phyloP scores from a whole-genome alignment of 64 coral and sea anemone genomes.

The Montipora capricornis region DNA sequence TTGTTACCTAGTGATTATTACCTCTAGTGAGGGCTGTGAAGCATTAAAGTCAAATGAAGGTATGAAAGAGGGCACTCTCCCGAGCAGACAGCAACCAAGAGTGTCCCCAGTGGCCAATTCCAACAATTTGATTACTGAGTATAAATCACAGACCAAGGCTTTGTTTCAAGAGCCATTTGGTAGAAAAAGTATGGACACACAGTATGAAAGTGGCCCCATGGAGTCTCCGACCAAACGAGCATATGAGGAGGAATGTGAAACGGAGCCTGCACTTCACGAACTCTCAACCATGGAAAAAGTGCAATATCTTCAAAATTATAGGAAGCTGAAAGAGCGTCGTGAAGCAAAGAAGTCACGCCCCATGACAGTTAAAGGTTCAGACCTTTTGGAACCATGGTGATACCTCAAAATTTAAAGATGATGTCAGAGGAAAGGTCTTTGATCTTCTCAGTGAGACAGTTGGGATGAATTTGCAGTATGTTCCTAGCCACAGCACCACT shows the following conservation, averaged over 20 bases:
- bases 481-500: neutral
- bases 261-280: neutral
- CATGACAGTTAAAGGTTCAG: neutral
- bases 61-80: neutral
- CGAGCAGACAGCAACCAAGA: neutral
- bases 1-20: constrained; percentile 72
- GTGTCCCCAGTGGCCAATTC: neutral
- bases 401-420: neutral
- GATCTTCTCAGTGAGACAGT: neutral
- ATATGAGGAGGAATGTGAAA: constrained; percentile 5
- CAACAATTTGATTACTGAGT: neutral
- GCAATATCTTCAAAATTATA: neutral
- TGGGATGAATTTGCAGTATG: neutral
- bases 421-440: neutral
- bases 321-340: neutral
- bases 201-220: constrained; percentile 67
- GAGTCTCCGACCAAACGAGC: neutral
- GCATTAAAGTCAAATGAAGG: neutral
- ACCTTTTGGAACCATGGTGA: constrained; percentile 68
- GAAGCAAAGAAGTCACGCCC: neutral
- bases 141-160: neutral
- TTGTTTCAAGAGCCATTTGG: neutral
- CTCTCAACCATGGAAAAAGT: neutral
- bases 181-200: neutral
- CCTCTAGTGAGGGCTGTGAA: constrained; percentile 23